Conservation (phyloP, 2,113 vertebrate species). For the Pristiophorus japonicus region DNA sequence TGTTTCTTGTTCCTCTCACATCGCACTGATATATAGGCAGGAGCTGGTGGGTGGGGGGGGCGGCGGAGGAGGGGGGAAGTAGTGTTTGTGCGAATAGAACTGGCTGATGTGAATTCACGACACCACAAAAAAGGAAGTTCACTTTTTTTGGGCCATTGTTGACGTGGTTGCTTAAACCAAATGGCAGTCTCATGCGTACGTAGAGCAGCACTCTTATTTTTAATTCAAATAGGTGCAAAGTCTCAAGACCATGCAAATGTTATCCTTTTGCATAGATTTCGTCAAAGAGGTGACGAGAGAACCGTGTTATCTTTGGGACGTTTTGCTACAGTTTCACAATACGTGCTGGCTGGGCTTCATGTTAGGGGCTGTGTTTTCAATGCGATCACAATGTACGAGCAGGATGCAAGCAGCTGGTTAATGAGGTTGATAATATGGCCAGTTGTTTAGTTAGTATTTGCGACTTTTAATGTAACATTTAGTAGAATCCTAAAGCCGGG, state of each 20-base stretch:
- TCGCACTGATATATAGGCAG: background rate
- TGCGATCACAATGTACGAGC: background rate
- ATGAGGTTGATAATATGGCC: too few relatives aligned
- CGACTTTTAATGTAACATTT: background rate
- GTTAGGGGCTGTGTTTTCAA: background rate
- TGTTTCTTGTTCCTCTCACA: background rate
- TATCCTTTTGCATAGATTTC: background rate
- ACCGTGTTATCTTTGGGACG: background rate
- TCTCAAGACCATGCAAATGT: constrained; percentile 27
- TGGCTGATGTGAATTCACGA: background rate
- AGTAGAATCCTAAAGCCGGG: background rate
- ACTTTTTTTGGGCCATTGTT: background rate
- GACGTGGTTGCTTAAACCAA: background rate
- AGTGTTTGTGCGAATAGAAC: background rate
- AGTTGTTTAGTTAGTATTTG: background rate
- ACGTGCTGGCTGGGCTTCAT: too few relatives aligned
- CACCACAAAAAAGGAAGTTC: constrained; percentile 35
- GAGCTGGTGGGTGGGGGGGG: background rate
- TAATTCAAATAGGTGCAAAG: background rate
- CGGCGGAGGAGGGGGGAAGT: background rate
- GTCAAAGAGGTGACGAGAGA: background rate
- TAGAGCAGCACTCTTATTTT: background rate
- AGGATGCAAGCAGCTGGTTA: background rate
- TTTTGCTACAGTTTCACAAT: background rate
- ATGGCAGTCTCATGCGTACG: background rate